Evolutionary conservation across 2,888 invertebrate genomes (phyloP).

Genomic region (Rhagium mordax): DNA sequence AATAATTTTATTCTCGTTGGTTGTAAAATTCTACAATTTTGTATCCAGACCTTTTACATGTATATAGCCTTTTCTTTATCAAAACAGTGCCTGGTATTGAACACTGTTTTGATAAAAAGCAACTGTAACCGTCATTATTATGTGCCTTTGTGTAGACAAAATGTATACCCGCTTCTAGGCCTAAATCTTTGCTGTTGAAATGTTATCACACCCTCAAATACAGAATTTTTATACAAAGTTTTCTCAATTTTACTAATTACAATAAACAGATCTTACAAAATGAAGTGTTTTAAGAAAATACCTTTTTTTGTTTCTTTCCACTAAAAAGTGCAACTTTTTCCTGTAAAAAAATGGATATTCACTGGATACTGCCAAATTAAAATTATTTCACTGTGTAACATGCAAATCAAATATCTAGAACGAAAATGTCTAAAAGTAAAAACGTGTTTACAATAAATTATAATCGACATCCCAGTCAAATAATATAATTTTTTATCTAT

Average conservation of each 20-base stretch:
- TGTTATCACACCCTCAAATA: slow-evolving; percentile 12
- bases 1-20: background rate
- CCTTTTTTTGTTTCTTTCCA: background rate
- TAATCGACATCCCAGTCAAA: too few species aligned
- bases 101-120: slow-evolving; percentile 28
- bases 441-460: too few species aligned
- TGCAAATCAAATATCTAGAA: too few species aligned
- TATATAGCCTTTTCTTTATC: slow-evolving; percentile 20
- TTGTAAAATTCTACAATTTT: slow-evolving; percentile 14
- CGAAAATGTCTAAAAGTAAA: too few species aligned
- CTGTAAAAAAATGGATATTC: too few species aligned
- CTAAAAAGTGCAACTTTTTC: background rate
- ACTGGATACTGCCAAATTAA: too few species aligned
- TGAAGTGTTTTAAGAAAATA: slow-evolving; percentile 10
- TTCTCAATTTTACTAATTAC: slow-evolving; percentile 22
- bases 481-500: too few species aligned
- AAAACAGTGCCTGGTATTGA: slow-evolving; percentile 8
- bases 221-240: slow-evolving; percentile 35
- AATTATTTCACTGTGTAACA: too few species aligned
- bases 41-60: slow-evolving; percentile 13
- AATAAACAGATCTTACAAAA: slow-evolving; percentile 8
- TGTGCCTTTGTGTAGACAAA: slow-evolving; percentile 43
- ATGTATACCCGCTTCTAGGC: slow-evolving; percentile 35
- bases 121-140: slow-evolving; percentile 42
- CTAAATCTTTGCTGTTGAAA: slow-evolving; percentile 33